These are phyloP conservation scores for Listronotus oregonensis DNA, from an alignment of 1,140 invertebrate species.

Conservation along the genomic window DNA sequence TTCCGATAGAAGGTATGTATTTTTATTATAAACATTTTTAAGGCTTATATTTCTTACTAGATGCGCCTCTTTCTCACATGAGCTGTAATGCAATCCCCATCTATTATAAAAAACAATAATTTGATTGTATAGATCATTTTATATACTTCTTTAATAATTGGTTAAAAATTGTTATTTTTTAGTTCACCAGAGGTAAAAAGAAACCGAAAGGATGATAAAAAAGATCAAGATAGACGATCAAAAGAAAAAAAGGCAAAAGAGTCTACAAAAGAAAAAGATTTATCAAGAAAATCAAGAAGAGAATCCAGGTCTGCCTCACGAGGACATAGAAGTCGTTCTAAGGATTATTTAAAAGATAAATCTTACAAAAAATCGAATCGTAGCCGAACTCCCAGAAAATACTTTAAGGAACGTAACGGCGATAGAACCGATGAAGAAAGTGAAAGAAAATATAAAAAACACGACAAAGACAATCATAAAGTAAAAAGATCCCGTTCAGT, in stretches of 20 bases:
- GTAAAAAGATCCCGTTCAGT: conserved; percentile 24
- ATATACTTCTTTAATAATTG: no score
- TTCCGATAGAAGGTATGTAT: conserved; percentile 41
- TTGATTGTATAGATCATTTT: no score
- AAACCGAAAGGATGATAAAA: conserved; percentile 36
- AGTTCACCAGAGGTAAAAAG: conserved; percentile 47
- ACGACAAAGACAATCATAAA: conserved; percentile 13
- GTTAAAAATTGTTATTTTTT: conserved; percentile 23
- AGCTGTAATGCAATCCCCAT: no score
- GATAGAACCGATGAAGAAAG: conserved; percentile 10
- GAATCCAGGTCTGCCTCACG: conserved; percentile 14
- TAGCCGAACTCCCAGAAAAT: conserved; percentile 20
- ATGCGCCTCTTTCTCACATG: no score
- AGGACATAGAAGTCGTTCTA: background rate
- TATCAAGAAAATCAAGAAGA: conserved; percentile 7
- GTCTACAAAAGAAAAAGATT: conserved; percentile 20
- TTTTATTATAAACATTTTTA: background rate
- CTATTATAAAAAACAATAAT: no score
- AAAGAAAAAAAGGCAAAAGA: conserved; percentile 31
- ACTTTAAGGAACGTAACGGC: conserved; percentile 29
- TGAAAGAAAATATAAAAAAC: conserved; percentile 21
- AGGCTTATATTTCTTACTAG: no score
- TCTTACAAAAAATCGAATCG: conserved; percentile 5
- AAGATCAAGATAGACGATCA: background rate
- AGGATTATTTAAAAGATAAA: background rate